phyloP scores from a whole-genome alignment of 1,140 invertebrate genomes.

The Diprion similis region DNA sequence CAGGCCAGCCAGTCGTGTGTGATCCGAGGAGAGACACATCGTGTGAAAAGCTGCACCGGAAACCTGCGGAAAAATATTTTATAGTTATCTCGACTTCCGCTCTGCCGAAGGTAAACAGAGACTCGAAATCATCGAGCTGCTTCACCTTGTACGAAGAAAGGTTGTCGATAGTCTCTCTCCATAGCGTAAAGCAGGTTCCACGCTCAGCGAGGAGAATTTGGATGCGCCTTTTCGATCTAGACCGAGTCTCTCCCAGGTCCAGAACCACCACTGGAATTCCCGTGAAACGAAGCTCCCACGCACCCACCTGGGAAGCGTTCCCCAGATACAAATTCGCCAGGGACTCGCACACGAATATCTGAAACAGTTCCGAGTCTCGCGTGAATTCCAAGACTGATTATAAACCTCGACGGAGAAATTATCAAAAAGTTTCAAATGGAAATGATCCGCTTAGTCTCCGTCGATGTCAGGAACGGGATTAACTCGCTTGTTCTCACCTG shows the following conservation, averaged over 20 bases:
- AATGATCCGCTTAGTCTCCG: conserved; percentile 8
- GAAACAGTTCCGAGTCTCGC: conserved; percentile 46
- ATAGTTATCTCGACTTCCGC: conserved; percentile 11
- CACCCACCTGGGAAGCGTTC: conserved; percentile 61
- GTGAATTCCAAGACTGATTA: neutral
- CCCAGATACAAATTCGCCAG: conserved; percentile 81
- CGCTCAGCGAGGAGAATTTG: conserved; percentile 82
- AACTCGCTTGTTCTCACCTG: conserved; percentile 59
- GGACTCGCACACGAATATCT: conserved; percentile 80
- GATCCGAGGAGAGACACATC: conserved; percentile 80
- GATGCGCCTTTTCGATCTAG: conserved; percentile 74
- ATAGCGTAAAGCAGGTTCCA: conserved; percentile 85
- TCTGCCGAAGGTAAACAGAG: neutral
- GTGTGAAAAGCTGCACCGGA: conserved; percentile 80
- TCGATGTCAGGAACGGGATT: neutral
- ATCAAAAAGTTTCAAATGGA: neutral
- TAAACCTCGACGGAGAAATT: too few species aligned
- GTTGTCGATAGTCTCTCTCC: conserved; percentile 83
- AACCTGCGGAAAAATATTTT: conserved; percentile 58
- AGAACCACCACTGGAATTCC: conserved; percentile 84
- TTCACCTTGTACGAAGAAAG: conserved; percentile 68
- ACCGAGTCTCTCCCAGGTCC: conserved; percentile 77
- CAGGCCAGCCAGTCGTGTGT: conserved; percentile 62
- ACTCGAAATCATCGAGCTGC: neutral
- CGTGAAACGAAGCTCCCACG: conserved; percentile 80